These are phyloP conservation scores for Mnemiopsis leidyi DNA, from an alignment of 37 sponge, comb jelly and placozoan species.

Conservation along the genomic window DNA sequence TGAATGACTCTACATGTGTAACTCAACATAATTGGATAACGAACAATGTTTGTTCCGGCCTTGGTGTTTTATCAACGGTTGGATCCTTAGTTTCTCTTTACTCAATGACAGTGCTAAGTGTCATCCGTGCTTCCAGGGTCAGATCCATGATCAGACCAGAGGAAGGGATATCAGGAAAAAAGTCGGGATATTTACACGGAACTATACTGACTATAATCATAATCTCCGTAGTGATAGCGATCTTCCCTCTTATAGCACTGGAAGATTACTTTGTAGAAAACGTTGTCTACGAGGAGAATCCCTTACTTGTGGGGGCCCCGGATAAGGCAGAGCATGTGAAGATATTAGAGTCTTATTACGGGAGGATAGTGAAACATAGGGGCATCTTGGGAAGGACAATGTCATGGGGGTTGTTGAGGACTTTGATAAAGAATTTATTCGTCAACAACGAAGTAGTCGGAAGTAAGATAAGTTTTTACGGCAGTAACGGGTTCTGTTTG, in stretches of 20 bases:
- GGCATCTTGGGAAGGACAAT: not conserved
- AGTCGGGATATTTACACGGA: not conserved
- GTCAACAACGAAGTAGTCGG: not conserved
- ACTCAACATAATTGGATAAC: not conserved
- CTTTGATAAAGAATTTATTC: not conserved
- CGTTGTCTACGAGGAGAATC: not conserved
- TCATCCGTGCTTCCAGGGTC: not conserved
- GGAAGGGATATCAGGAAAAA: not conserved
- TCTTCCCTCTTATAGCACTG: not conserved
- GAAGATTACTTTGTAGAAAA: constrained; percentile 4
- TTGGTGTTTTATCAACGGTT: not conserved
- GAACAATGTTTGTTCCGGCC: not conserved
- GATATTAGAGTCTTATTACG: not conserved
- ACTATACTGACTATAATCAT: not conserved
- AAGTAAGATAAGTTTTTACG: not conserved
- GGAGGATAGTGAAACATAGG: not conserved
- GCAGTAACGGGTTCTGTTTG: not conserved
- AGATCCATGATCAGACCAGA: not conserved
- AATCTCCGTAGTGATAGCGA: not conserved
- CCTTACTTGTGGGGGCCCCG: not conserved
- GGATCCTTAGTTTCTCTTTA: not conserved
- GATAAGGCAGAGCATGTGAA: not conserved
- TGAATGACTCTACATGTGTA: not conserved
- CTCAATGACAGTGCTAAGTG: not conserved
- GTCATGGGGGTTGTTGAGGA: not conserved